Evolutionary conservation across 2,888 invertebrate genomes (phyloP), one percentile per base, ranked within the genome.

Genomic region (Galeruca laticollis): DNA sequence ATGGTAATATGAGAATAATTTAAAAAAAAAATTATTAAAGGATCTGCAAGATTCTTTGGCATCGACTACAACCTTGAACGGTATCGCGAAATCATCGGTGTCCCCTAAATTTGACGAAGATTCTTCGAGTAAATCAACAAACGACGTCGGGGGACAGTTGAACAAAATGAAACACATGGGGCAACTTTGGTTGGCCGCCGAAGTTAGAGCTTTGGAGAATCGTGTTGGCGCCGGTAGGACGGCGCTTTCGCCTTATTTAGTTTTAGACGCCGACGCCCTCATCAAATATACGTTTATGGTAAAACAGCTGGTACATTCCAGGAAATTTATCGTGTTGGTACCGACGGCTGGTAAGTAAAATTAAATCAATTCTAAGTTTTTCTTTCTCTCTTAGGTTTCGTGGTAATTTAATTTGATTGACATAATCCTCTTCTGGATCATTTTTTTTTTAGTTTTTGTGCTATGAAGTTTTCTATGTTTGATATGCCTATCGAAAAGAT

Each of bases 311-410:
- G 91, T 95, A n/a, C 89, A 90, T 76, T 90, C 94, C 18, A 90
- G 92, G 77, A 93, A 93, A 82, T 96, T 97, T 82, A 92, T 97
- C 78, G 90, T 97, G 64, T 90, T 97, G 69, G 92, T 98, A 75
- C 97, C 97, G 3, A 90, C 93, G 80, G 90, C 94, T 81, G 97
- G 97, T 96, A 83, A 88, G 90, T 86, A n/a, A 15, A 33, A 13
- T 35, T 33, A n/a, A n/a, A n/a, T n/a, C n/a, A n/a, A 21, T 33
- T n/a, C n/a, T 1, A 1, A 15, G 2, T 2, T 18, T 47, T 15
- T 15, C 5, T 26, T 26, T 26, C 1, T 26, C 6, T 26, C 26
- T 26, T 26, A 26, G 3, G 3, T 26, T 26, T 26, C 26, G 26
- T 26, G 3, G 3, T 26, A 5, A 5, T 26, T 26, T 26, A n/a